A percentile compares a stretch with the other conserved stretches of the same genome.
Conservation (phyloP, 1,140 invertebrate species). For the Riptortus pedestris region DNA sequence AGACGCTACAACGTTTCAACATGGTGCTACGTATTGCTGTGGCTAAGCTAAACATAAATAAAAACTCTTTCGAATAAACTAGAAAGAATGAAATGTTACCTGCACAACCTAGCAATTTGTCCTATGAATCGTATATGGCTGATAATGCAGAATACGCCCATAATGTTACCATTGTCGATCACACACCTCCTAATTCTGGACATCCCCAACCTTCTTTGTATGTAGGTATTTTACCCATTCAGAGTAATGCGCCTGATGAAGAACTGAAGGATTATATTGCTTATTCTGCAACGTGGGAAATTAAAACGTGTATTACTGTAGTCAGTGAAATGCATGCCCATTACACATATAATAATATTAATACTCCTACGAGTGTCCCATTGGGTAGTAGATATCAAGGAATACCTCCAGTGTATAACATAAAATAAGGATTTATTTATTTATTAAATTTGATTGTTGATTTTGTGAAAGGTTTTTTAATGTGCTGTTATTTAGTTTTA, state of each 20-base stretch:
- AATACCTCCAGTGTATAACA: not conserved
- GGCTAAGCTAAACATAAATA: not conserved
- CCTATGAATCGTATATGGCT: not conserved
- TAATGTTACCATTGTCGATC: slow-evolving; percentile 4
- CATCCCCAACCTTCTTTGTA: slow-evolving; percentile 7
- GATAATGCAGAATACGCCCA: not conserved
- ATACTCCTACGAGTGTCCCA: not conserved
- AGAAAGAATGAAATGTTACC: no score
- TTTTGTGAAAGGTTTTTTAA: no score
- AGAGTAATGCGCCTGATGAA: slow-evolving; percentile 5
- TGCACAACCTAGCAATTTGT: not conserved
- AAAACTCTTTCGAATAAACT: not conserved
- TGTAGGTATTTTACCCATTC: slow-evolving; percentile 12
- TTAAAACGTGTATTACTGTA: not conserved
- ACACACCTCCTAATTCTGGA: slow-evolving; percentile 10
- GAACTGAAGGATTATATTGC: slow-evolving; percentile 1
- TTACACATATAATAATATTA: not conserved
- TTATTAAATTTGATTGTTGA: no score
- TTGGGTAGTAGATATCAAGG: not conserved
- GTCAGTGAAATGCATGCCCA: not conserved
- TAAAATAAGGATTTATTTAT: no score
- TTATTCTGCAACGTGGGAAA: not conserved
- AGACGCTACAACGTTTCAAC: not conserved
- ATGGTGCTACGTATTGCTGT: not conserved
- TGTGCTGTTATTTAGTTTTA: no score